Conservation (phyloP, 1,140 invertebrate genomes). For the Meloidogyne floridensis region DNA sequence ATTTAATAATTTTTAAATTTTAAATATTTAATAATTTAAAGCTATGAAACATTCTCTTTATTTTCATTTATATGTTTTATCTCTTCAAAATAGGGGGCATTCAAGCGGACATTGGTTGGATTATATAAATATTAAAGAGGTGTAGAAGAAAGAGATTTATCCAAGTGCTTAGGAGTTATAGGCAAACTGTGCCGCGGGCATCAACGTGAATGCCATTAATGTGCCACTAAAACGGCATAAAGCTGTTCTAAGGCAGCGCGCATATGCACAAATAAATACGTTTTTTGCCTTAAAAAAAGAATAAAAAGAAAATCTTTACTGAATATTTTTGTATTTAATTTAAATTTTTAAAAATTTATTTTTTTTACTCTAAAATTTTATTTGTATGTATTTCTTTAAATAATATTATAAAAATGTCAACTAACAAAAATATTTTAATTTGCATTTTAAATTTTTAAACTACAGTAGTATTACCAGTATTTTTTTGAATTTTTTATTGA, state of each 20-base stretch:
- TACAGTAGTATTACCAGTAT: too few species aligned
- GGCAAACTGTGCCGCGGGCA: neutral
- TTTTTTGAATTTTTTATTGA: neutral
- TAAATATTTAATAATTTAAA: too few species aligned
- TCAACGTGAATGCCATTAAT: neutral
- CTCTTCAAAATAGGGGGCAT: neutral
- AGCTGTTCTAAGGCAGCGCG: neutral
- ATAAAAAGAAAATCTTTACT: neutral
- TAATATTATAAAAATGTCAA: neutral
- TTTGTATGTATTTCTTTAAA: neutral
- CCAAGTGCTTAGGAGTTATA: neutral
- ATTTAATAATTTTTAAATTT: too few species aligned
- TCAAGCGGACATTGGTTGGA: neutral
- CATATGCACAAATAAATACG: neutral
- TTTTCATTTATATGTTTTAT: neutral
- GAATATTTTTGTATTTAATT: neutral
- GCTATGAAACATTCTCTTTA: too few species aligned
- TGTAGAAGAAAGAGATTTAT: neutral
- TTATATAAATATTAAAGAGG: neutral
- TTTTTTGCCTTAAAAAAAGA: neutral
- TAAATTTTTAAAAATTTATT: neutral
- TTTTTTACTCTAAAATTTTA: neutral
- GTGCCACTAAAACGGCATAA: neutral
- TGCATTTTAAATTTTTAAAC: neutral
- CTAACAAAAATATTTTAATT: too few species aligned